Base-by-base conservation (phyloP, 2,797 vertebrate species). In the Mastacembelus armatus region DNA sequence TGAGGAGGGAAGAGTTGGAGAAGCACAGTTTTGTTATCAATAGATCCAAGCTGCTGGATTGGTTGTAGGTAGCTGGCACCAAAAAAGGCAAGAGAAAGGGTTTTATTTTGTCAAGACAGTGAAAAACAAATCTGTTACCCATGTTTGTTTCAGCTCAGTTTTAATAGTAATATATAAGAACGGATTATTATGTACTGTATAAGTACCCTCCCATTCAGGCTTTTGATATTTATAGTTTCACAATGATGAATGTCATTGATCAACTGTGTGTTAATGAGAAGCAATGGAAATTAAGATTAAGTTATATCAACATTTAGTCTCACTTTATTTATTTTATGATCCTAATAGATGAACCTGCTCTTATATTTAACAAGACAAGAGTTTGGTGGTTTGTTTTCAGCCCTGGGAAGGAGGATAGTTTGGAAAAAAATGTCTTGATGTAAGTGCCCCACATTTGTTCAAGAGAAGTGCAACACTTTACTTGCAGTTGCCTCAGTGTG, bases 401-500 rank as follows among this genome's bases (percentile, higher is more conserved):
- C 58, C 29, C 26, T 60, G 59, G 49, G 51, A 57, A 74, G 81
- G 60, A 79, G 63, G 76, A 65, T 56, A 67, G 58, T 22, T 58
- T n/a, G n/a, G 39, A 60, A 77, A 56, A 84, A 80, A 71, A 76
- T 27, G 39, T 76, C 56, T 72, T 82, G 57, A 75, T 74, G 70
- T 71, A 62, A 75, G 73, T 63, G 65, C 84, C 70, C 63, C 65
- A 70, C 81, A 78, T 86, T 70, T 78, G 65, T 88, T 86, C 61
- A 83, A 84, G 75, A 60, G 65, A 60, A 63, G 86, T 89, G 82
- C 85, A 80, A 40, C 78, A 67, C 62, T 74, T 80, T 77, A 48
- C 80, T 18, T 51, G 62, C 79, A 67, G 64, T 91, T 91, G 89
- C 89, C 83, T 92, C 89, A 91, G 78, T 72, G 70, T 85, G 79